Evolutionary conservation across 1,140 invertebrate species (phyloP).

Genomic region (Monomorium pharaonis): DNA sequence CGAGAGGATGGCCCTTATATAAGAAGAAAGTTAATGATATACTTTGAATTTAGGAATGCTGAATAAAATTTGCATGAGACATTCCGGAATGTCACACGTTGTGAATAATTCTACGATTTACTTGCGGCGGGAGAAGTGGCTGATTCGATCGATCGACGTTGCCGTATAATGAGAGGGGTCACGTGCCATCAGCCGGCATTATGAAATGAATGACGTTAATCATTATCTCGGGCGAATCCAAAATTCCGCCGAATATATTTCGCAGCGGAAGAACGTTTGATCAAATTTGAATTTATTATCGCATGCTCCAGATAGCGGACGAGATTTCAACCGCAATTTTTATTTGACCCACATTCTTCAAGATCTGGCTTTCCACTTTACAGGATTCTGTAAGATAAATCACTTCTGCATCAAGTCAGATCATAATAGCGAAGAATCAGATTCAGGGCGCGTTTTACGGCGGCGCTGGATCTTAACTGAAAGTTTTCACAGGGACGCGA

Average conservation of each 20-base stretch:
- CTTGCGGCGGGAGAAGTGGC: neutral
- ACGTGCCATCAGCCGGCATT: conserved; percentile 36
- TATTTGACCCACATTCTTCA: conserved; percentile 23
- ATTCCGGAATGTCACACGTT: conserved; percentile 52
- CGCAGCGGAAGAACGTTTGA: conserved; percentile 10
- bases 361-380: conserved; percentile 15
- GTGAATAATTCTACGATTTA: conserved; percentile 64
- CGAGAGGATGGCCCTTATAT: conserved; percentile 16
- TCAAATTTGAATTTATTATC: conserved; percentile 42
- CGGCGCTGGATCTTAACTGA: neutral
- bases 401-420: conserved; percentile 15
- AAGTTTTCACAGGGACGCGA: neutral
- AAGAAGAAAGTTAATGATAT: conserved; percentile 63
- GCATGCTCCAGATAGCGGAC: neutral
- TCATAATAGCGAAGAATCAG: conserved; percentile 26
- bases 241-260: neutral
- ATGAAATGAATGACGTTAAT: conserved; percentile 54
- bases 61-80: conserved; percentile 68
- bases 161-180: conserved; percentile 37
- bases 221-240: conserved; percentile 9
- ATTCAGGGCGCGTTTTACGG: neutral
- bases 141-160: conserved; percentile 39
- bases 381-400: conserved; percentile 23
- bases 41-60: conserved; percentile 60
- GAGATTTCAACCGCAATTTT: conserved; percentile 41